Percentiles rank a stretch among this genome's conserved stretches.
Evolutionary conservation across 2,113 vertebrate genomes (phyloP).

Genomic region (Spermophilus dauricus): DNA sequence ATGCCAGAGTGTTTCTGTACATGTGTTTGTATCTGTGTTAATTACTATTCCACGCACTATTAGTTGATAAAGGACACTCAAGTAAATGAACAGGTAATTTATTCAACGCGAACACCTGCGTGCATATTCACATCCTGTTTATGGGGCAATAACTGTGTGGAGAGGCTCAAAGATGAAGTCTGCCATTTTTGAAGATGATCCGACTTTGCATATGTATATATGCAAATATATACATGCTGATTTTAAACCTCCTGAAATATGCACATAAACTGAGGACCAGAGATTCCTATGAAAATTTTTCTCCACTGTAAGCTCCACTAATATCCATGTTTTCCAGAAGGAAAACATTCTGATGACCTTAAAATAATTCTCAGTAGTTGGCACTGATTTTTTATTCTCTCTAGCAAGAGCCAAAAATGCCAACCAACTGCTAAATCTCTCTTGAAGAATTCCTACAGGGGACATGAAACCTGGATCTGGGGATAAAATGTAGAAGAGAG

Average conservation of each 20-base stretch:
- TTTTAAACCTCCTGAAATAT: constrained; percentile 55
- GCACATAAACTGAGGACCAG: constrained; percentile 11
- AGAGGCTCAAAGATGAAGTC: constrained; percentile 29
- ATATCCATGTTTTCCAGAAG: constrained; percentile 13
- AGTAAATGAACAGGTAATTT: neutral
- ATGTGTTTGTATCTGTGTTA: neutral
- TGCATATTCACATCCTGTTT: neutral
- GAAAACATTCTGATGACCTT: constrained; percentile 25
- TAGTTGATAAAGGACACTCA: constrained; percentile 15
- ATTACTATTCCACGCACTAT: neutral
- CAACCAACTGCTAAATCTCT: constrained; percentile 46
- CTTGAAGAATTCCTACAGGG: neutral
- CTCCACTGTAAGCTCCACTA: neutral
- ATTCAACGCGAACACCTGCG: neutral
- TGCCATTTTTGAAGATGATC: constrained; percentile 36
- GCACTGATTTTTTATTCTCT: neutral
- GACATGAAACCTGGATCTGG: constrained; percentile 14
- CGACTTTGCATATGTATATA: constrained; percentile 32
- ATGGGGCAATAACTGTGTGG: neutral
- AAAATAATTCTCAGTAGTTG: constrained; percentile 27
- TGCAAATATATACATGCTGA: neutral
- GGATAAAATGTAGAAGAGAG: neutral
- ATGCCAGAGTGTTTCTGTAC: neutral
- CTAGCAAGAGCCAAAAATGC: constrained; percentile 8
- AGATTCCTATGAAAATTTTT: constrained; percentile 52